A percentile compares a stretch with the other conserved stretches of the same genome.
These are phyloP conservation scores for Raja brachyura DNA, from an alignment of 2,113 vertebrate species.

Conservation along the genomic window DNA sequence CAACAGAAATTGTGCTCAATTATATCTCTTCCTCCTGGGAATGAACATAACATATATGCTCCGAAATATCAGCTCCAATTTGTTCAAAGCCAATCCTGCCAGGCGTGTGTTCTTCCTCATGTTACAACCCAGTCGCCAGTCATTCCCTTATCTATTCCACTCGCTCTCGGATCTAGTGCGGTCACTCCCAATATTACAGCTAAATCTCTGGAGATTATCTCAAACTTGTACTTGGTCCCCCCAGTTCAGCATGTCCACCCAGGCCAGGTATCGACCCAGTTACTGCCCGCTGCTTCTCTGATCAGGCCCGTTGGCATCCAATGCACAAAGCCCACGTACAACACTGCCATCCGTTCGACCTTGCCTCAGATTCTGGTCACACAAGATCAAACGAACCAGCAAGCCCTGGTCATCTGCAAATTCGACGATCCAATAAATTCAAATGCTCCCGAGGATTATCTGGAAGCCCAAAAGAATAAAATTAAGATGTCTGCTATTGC, in stretches of 20 bases:
- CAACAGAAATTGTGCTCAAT: background rate
- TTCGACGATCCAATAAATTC: conserved; percentile 49
- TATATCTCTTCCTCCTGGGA: conserved; percentile 43
- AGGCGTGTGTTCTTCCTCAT: conserved; percentile 60
- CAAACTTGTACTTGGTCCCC: conserved; percentile 58
- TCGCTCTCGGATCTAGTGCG: conserved; percentile 43
- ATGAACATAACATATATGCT: conserved; percentile 60
- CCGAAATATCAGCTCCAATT: conserved; percentile 87
- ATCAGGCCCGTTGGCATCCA: conserved; percentile 61
- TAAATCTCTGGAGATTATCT: conserved; percentile 55
- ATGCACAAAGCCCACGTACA: conserved; percentile 59
- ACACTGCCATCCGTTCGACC: conserved; percentile 57
- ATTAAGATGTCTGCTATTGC: conserved; percentile 46
- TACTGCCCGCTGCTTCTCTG: conserved; percentile 56
- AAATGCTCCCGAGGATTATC: conserved; percentile 54
- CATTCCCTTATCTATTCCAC: conserved; percentile 58
- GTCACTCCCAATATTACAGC: conserved; percentile 47
- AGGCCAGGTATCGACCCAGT: conserved; percentile 42
- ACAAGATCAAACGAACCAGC: conserved; percentile 69
- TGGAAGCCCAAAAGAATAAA: conserved; percentile 53
- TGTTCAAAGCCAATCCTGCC: conserved; percentile 60
- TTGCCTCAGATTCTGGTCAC: conserved; percentile 90
- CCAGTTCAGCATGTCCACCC: conserved; percentile 53
- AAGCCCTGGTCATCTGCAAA: conserved; percentile 56
- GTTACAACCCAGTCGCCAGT: conserved; percentile 57